Conservation (phyloP, 2,888 invertebrate genomes). For the Timandra comae region DNA sequence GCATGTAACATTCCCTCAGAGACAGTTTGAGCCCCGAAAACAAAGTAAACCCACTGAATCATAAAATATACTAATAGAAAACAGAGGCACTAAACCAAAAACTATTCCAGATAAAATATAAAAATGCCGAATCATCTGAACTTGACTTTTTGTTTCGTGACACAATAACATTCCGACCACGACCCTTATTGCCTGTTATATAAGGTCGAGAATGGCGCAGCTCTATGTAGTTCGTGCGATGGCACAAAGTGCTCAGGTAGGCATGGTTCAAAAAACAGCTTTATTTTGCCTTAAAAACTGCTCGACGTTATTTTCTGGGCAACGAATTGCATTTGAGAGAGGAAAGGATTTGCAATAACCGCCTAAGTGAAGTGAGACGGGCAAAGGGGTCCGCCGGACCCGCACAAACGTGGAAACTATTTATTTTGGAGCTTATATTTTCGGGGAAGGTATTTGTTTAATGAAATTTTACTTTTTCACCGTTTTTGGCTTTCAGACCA, state of each 20-base stretch:
- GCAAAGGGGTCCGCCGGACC: not conserved
- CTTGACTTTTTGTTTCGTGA: not conserved
- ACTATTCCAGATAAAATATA: not conserved
- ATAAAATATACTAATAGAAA: too few species aligned
- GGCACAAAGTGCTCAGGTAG: conserved; percentile 5
- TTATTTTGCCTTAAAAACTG: conserved; percentile 7
- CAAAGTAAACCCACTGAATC: too few species aligned
- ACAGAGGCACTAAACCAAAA: too few species aligned
- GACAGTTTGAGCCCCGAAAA: too few species aligned
- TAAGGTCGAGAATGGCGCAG: not conserved
- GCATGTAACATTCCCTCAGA: too few species aligned
- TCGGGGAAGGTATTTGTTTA: too few species aligned
- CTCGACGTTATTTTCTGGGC: conserved; percentile 6
- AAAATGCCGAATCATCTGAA: conserved; percentile 1
- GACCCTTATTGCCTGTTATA: not conserved
- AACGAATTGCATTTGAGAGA: conserved; percentile 8
- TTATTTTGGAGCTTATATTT: too few species aligned
- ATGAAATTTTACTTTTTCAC: too few species aligned
- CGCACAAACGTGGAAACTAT: not conserved
- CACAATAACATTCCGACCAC: not conserved
- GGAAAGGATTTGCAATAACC: conserved; percentile 2
- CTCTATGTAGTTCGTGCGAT: not conserved
- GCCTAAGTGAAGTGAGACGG: not conserved
- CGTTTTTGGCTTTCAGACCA: too few species aligned
- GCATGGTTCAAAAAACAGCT: conserved; percentile 5